Evolutionary conservation across 2,113 vertebrate genomes (phyloP), one percentile per base, ranked within the genome.

Genomic region (Periophthalmus modestus): DNA sequence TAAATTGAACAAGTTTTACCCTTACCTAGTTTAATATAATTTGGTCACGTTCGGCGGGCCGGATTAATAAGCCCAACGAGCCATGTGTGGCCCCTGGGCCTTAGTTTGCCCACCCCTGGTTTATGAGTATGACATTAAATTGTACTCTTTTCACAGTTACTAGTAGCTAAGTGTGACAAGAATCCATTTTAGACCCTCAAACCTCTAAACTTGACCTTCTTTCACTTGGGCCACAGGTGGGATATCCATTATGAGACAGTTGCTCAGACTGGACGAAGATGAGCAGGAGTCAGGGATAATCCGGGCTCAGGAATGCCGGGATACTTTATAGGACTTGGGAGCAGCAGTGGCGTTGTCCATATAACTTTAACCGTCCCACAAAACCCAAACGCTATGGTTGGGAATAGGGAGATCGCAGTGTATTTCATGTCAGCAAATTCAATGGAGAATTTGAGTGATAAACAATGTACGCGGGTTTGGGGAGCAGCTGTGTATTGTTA

Each of bases 181-280:
- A n/a, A 39, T 21, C 62, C 62, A 36, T 43, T 58, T 23, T 47
- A 58, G 18, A 68, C 43, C 46, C 68, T 75, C 68, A 12, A 80
- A 82, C 24, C 2, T 4, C 23, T 58, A 69, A 85, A 80, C 77
- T 66, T 79, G 23, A 73, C 71, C 84, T 63, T 62, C 48, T 72
- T 73, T 63, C 50, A 75, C 74, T 81, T 65, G 1, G 19, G 59
- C 39, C 50, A 75, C 90, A 89, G 87, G 85, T 89, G 91, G 90
- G 80, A 88, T 71, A 79, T 82, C 79, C 84, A 88, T 91, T 81
- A 83, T 75, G 69, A 74, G 68, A 73, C 69, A 74, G 54, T 79
- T 65, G 66, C 57, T 68, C 21, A 6, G 58, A 71, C 18, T 33
- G 66, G 69, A 68, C 63, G 72, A 68, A 63, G 72, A 77, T 52